Evolutionary conservation across 2,888 invertebrate genomes (phyloP).

Genomic region (Drosophila eohydei): DNA sequence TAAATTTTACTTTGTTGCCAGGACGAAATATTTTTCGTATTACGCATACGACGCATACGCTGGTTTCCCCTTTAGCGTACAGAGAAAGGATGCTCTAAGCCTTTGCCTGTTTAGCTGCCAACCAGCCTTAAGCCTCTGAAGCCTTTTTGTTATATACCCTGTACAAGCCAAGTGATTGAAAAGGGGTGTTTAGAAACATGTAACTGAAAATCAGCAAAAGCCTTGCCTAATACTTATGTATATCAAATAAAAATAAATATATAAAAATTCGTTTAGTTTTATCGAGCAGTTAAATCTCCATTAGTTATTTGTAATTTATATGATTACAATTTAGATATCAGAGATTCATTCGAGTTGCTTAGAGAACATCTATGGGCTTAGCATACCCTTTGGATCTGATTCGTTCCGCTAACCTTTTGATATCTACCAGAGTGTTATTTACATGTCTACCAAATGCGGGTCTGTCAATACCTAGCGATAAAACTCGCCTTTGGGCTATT

Average conservation of each 20-base stretch:
- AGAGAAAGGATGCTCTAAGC: constrained; percentile 37
- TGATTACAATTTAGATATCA: neutral
- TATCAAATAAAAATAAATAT: neutral
- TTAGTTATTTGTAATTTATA: neutral
- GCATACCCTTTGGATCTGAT: neutral
- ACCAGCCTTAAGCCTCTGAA: constrained; percentile 36
- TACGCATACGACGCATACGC: constrained; percentile 57
- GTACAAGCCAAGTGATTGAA: neutral
- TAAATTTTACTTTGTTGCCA: constrained; percentile 71
- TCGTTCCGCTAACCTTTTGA: constrained; percentile 27
- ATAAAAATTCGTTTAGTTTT: neutral
- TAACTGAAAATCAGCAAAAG: neutral
- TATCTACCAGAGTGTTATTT: constrained; percentile 46
- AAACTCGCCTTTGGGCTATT: constrained; percentile 31
- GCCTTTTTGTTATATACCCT: constrained; percentile 32
- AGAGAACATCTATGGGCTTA: constrained; percentile 8
- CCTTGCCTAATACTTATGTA: neutral
- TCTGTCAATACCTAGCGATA: constrained; percentile 48
- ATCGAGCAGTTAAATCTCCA: neutral
- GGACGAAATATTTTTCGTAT: constrained; percentile 65
- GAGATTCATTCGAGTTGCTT: neutral
- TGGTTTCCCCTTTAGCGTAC: constrained; percentile 28
- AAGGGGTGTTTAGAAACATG: neutral
- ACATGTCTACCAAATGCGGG: constrained; percentile 37
- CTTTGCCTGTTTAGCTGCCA: constrained; percentile 32